These are phyloP conservation scores for Nomada hirtipes DNA, from an alignment of 2,888 invertebrate genomes.

Conservation along the genomic window DNA sequence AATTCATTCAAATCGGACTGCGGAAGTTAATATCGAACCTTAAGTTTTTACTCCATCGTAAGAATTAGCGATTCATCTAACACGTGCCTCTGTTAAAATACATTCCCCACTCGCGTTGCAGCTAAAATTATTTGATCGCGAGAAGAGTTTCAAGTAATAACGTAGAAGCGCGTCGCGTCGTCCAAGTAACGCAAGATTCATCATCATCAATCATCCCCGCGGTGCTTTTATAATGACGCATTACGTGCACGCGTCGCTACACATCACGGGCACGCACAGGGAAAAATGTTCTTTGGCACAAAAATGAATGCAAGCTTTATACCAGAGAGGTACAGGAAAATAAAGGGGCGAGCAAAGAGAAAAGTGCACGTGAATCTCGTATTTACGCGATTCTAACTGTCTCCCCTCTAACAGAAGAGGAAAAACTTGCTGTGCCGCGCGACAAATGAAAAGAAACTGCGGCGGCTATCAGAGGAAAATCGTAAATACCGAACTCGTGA, in stretches of 20 bases:
- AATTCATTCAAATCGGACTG: no score
- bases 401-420: neutral
- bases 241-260: neutral
- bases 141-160: neutral
- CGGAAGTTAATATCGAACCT: no score
- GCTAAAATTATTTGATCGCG: neutral
- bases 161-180: neutral
- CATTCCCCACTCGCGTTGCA: neutral
- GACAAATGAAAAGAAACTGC: neutral
- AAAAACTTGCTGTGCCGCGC: neutral
- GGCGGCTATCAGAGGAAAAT: neutral
- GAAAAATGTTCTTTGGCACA: neutral
- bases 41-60: no score
- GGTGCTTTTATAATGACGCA: neutral
- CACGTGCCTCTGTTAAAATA: neutral
- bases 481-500: neutral
- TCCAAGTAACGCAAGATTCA: neutral
- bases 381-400: neutral
- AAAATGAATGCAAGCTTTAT: neutral
- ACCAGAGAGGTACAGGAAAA: neutral
- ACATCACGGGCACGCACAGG: no score
- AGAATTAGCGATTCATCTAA: no score
- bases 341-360: no score
- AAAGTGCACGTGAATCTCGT: neutral
- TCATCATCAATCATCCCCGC: slow-evolving; percentile 8